These are phyloP conservation scores for Callosobruchus maculatus DNA, from an alignment of 2,888 invertebrate genomes.

Conservation along the genomic window DNA sequence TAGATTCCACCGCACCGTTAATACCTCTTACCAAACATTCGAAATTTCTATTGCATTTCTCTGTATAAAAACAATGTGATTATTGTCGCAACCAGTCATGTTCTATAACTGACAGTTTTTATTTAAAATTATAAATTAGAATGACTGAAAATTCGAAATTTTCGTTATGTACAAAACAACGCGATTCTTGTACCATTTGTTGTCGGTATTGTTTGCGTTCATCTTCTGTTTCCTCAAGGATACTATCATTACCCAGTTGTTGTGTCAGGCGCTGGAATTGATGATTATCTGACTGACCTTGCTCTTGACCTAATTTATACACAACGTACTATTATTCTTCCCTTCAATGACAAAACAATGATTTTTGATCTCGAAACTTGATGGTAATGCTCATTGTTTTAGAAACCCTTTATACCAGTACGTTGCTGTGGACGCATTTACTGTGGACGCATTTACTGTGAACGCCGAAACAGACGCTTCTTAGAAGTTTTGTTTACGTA, in stretches of 20 bases:
- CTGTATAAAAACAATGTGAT: constrained; percentile 30
- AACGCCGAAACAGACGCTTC: too few species aligned
- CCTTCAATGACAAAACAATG: neutral
- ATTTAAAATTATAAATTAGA: too few species aligned
- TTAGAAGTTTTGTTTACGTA: too few species aligned
- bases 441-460: neutral
- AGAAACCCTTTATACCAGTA: neutral
- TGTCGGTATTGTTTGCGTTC: constrained; percentile 9
- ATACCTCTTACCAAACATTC: neutral
- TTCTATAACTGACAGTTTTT: too few species aligned
- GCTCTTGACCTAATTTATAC: constrained; percentile 43
- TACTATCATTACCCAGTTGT: constrained; percentile 27
- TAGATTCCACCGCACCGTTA: neutral
- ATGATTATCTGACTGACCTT: constrained; percentile 38
- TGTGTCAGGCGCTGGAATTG: constrained; percentile 28
- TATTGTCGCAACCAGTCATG: too few species aligned
- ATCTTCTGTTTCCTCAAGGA: constrained; percentile 19
- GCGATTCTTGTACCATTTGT: constrained; percentile 13
- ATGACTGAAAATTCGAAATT: too few species aligned
- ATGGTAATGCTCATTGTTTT: too few species aligned
- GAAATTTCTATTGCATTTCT: constrained; percentile 9
- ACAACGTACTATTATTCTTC: constrained; percentile 32
- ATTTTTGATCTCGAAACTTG: neutral
- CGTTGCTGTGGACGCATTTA: neutral
- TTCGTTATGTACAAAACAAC: constrained; percentile 30